phyloP scores from a whole-genome alignment of 2,797 vertebrate genomes.

The Sternarchorhynchus goeldii region DNA sequence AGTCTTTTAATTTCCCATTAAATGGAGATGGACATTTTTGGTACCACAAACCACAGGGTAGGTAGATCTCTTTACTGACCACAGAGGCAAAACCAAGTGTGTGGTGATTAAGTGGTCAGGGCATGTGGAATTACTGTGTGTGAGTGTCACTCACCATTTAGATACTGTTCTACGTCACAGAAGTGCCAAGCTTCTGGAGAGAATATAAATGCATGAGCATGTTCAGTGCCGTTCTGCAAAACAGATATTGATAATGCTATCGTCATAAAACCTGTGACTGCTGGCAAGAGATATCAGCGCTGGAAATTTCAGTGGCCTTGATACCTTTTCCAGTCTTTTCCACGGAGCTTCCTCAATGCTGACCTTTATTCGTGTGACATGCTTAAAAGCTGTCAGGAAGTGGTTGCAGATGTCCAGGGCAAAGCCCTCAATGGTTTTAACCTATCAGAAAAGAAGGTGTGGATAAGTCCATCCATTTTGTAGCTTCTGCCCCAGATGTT shows the following conservation, averaged over 20 bases:
- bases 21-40: too few species aligned
- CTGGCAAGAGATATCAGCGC: background rate
- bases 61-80: too few species aligned
- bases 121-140: background rate
- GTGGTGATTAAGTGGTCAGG: too few species aligned
- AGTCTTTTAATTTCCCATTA: background rate
- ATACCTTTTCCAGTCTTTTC: conserved; percentile 89
- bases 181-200: conserved; percentile 84
- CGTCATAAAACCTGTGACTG: background rate
- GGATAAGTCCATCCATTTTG: background rate
- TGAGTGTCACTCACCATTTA: conserved; percentile 74
- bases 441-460: conserved; percentile 71
- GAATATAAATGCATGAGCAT: conserved; percentile 87
- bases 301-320: background rate
- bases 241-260: conserved; percentile 32
- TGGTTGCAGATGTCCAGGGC: conserved; percentile 87
- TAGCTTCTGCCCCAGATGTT: background rate
- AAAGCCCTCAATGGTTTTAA: conserved; percentile 88
- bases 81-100: too few species aligned
- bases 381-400: conserved; percentile 89
- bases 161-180: conserved; percentile 87
- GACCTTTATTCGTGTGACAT: conserved; percentile 81
- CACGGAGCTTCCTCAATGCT: conserved; percentile 89
- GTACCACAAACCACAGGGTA: too few species aligned
- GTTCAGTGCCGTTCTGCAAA: conserved; percentile 83